A percentile compares a stretch with the other conserved stretches of the same genome.
Evolutionary conservation across 2,113 vertebrate species (phyloP).

Genomic region (Prolemur simus): DNA sequence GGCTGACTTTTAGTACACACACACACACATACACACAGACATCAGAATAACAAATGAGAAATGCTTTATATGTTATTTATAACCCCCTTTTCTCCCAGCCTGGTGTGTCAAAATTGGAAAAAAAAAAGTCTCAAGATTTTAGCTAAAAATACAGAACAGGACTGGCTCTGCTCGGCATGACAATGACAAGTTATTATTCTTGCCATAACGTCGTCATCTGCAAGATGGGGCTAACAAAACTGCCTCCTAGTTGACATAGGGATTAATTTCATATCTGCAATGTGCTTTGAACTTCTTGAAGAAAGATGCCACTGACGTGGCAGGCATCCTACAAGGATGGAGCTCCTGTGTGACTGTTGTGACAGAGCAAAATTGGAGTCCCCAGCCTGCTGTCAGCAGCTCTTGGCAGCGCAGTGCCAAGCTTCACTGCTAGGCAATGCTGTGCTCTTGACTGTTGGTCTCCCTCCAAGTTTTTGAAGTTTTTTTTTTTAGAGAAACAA

Average conservation of each 20-base stretch:
- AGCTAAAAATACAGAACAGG: not conserved
- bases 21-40: not conserved
- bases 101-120: not conserved
- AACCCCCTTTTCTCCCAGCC: not conserved
- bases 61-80: not conserved
- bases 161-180: not conserved
- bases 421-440: not conserved
- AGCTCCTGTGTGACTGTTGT: not conserved
- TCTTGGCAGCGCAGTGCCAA: not conserved
- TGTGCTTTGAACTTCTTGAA: constrained; percentile 24
- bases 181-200: not conserved
- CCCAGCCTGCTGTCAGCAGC: not conserved
- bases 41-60: not conserved
- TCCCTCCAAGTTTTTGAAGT: not conserved
- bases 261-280: not conserved
- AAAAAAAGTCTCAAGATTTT: not conserved
- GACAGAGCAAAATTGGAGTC: constrained; percentile 7
- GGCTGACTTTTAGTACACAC: not conserved
- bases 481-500: not conserved
- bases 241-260: not conserved
- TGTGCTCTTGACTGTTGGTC: not conserved
- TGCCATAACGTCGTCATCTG: not conserved
- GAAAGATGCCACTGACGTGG: not conserved
- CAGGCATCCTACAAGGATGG: not conserved
- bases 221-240: not conserved